Conservation (phyloP, 2,113 vertebrate species). For the Toxotes chatareus region DNA sequence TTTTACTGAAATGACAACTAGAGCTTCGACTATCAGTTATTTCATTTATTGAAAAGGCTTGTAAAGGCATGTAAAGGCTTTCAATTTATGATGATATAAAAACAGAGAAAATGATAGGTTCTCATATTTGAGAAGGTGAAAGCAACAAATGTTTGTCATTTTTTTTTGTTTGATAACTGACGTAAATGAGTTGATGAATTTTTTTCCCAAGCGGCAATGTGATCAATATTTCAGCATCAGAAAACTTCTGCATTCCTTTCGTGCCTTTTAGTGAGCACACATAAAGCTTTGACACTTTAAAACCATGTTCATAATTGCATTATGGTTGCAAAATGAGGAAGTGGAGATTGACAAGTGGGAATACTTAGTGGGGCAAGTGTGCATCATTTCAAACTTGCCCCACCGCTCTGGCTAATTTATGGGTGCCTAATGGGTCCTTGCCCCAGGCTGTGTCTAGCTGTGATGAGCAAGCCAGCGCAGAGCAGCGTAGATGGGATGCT, state of each 20-base stretch:
- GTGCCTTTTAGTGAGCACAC: too few species aligned
- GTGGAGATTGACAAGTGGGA: slow-evolving; percentile 3
- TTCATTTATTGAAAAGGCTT: too few species aligned
- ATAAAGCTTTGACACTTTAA: neutral
- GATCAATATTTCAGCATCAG: too few species aligned
- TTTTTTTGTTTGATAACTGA: neutral
- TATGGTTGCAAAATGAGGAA: neutral
- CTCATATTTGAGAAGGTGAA: too few species aligned
- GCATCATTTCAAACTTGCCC: slow-evolving; percentile 4
- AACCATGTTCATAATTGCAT: neutral
- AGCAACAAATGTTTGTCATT: too few species aligned
- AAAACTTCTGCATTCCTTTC: too few species aligned
- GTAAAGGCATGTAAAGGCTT: too few species aligned
- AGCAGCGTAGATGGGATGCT: slow-evolving; percentile 49
- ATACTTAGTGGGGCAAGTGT: neutral
- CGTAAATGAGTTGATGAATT: neutral
- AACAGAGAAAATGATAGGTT: too few species aligned
- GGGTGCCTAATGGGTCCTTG: slow-evolving; percentile 46
- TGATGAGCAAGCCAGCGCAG: slow-evolving; percentile 23
- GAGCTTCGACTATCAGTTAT: too few species aligned
- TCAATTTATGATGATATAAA: too few species aligned
- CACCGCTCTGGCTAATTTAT: slow-evolving; percentile 41
- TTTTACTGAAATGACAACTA: too few species aligned
- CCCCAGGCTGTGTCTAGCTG: slow-evolving; percentile 42
- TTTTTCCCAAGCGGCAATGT: neutral